Evolutionary conservation across 2,888 invertebrate genomes (phyloP).

Genomic region (Salpingus planirostris): DNA sequence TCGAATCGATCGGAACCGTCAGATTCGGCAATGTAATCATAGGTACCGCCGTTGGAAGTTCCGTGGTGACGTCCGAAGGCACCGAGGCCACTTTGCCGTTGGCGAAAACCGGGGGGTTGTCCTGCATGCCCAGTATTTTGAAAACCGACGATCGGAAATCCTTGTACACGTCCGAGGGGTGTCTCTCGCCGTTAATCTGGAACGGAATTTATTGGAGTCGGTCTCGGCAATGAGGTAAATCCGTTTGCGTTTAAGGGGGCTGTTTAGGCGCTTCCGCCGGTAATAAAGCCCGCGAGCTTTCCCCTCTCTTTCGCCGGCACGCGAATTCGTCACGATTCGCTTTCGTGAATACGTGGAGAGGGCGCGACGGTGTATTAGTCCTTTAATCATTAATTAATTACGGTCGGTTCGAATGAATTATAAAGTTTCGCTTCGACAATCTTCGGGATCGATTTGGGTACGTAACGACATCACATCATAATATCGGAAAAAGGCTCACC

Average conservation of each 20-base stretch:
- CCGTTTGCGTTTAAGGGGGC: no score
- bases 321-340: conserved; percentile 3
- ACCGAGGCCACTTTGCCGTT: conserved; percentile 54
- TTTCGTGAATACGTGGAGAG: no score
- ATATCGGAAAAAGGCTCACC: conserved; percentile 41
- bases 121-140: conserved; percentile 62
- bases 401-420: neutral
- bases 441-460: no score
- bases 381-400: no score
- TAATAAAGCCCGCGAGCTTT: no score
- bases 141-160: conserved; percentile 75
- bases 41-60: conserved; percentile 36
- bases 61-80: conserved; percentile 41
- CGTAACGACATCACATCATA: no score
- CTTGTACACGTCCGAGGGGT: conserved; percentile 77
- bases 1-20: no score
- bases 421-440: neutral
- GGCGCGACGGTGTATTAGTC: no score
- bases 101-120: conserved; percentile 52
- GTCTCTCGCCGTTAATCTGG: conserved; percentile 80
- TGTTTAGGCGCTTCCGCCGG: no score
- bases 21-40: no score
- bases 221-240: no score
- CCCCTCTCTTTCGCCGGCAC: neutral
- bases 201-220: no score